Base-by-base conservation (phyloP, 2,888 invertebrate species). In the Drosophila trichaetosa region DNA sequence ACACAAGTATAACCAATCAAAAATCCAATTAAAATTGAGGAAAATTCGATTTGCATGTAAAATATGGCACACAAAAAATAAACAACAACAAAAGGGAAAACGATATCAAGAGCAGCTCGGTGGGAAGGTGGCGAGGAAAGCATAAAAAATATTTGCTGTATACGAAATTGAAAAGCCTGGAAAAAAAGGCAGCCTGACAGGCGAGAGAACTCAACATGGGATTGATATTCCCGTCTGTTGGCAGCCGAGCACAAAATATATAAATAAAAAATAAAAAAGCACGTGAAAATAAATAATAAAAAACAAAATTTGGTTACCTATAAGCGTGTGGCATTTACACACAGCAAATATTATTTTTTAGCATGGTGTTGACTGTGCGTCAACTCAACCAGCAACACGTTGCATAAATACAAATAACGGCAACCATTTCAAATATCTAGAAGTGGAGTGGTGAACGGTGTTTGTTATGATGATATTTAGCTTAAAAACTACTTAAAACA, bases 31-130 rank as follows among this genome's bases (percentile, higher is more conserved):
- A 91, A 91, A 91, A 91, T 92, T 92, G 92, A 89, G 91, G 86
- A 90, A 91, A 92, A 92, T 92, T 92, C 92, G 92, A 92, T 91
- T 91, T 92, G 91, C 91, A 91, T 91, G 92, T 91, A 91, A 92
- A 91, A 92, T 91, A 91, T 90, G 87, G 87, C 65, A 72, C 70
- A 76, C 73, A 78, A 81, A 62, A 60, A 16, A 65, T 60, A 21
- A 64, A 58, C 34, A 61, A 54, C 66, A 62, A 69, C 61, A 62
- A 38, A 48, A 49, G 31, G 16, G 68, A 67, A 74, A 74, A 49
- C 66, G 74, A 42, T 69, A 73, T 74, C 74, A 69, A 71, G 62
- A 58, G 52, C 68, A 67, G 58, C 57, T 31, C 18, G 34, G 11
- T 27, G 27, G 2, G n/a, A n/a, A 38, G 38, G 34, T 42, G 48